Evolutionary conservation across 1,140 invertebrate species (phyloP), one percentile per base, ranked within the genome.

Genomic region (Bombus waltoni): DNA sequence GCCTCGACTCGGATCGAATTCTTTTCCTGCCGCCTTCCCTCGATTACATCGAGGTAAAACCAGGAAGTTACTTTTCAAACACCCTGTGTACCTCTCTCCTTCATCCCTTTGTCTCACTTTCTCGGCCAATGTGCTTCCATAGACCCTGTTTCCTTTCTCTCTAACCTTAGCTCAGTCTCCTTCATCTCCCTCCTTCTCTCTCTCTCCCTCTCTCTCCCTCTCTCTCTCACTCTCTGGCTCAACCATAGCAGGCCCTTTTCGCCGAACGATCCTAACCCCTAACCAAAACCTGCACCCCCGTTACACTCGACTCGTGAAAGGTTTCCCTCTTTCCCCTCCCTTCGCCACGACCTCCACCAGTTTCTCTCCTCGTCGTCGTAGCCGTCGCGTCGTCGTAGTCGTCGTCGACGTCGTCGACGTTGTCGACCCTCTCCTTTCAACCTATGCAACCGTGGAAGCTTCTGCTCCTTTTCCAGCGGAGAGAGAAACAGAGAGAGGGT

Each of bases 271-370:
- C 80, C 82, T 90, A 91, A 90, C 85, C 90, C 85, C 90, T 85
- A 90, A 86, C 88, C 83, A 76, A 90, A 91, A 87, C 85, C 91
- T 89, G 89, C 88, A 89, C 83, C 89, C 85, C 89, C 85, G 83
- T 85, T 85, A 85, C 77, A 83, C 71, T 90, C 85, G 73, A 91
- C 84, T 87, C 82, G 83, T 86, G 83, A 91, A 88, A 91, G 87
- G 82, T 88, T 85, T 91, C 84, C 81, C 83, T 81, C 84, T 84
- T 80, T 82, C 68, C 62, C 42, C 68, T 75, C 65, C 44, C 59
- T 15, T 28, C n/a, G 6, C 47, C 35, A 22, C 79, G 70, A 35
- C 53, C 75, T 32, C 53, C 57, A 25, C 8, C 22, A 44, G 32
- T 28, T 73, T 73, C 68, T 38, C 38, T 71, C 25, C 68, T 75